phyloP scores from a whole-genome alignment of 1,140 invertebrate genomes.

The Pachyrhynchus sulphureomaculatus region DNA sequence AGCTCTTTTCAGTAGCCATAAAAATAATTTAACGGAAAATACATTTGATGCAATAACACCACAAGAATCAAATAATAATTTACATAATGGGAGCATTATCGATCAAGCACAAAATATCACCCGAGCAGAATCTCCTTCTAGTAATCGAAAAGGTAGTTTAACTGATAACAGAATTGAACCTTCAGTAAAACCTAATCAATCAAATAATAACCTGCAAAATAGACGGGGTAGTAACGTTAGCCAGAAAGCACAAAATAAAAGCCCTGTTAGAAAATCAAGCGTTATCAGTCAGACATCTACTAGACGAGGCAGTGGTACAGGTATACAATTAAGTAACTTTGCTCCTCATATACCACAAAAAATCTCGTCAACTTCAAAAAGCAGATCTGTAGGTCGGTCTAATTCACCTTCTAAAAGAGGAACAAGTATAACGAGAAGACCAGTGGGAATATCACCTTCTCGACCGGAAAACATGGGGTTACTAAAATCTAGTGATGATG shows the following conservation, averaged over 20 bases:
- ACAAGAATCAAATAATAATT: too few relatives aligned
- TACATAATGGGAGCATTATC: too few relatives aligned
- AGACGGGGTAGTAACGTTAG: neutral
- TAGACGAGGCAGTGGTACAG: slow-evolving; percentile 5
- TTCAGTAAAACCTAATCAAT: neutral
- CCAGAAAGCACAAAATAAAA: neutral
- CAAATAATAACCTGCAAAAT: neutral
- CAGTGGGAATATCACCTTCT: slow-evolving; percentile 1
- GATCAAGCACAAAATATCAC: too few relatives aligned
- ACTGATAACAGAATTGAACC: neutral
- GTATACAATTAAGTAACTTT: slow-evolving; percentile 6
- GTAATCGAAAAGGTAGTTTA: too few relatives aligned
- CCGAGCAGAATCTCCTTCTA: too few relatives aligned
- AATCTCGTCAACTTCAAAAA: neutral
- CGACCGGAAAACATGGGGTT: slow-evolving; percentile 9
- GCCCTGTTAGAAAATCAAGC: neutral
- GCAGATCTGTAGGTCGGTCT: slow-evolving; percentile 27
- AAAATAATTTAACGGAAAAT: neutral
- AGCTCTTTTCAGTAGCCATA: neutral
- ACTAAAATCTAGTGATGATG: neutral
- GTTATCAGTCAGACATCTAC: neutral
- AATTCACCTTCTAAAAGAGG: slow-evolving; percentile 32
- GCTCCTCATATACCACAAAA: neutral
- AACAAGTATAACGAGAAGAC: slow-evolving; percentile 22
- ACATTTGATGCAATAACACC: too few relatives aligned